phyloP scores from a whole-genome alignment of 2,888 invertebrate genomes.

The Tenthredo scrophulariae region DNA sequence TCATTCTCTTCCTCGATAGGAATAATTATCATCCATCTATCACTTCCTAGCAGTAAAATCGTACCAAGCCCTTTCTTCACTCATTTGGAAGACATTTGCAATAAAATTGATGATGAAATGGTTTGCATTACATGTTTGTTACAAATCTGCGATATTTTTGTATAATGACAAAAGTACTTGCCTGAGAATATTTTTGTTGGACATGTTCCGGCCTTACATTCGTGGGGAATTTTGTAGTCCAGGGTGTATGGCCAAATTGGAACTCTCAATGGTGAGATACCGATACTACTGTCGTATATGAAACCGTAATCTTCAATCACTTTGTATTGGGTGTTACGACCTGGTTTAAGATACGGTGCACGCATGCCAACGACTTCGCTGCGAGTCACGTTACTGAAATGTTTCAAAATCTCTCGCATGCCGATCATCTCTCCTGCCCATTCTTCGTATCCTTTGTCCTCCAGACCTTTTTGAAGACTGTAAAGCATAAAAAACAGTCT shows the following conservation, averaged over 20 bases:
- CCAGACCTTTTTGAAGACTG: slow-evolving; percentile 89
- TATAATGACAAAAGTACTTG: slow-evolving; percentile 66
- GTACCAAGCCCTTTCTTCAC: not conserved
- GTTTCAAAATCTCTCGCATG: slow-evolving; percentile 92
- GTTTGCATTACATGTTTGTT: not conserved
- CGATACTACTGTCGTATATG: slow-evolving; percentile 95
- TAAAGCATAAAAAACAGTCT: slow-evolving; percentile 57
- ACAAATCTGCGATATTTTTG: not conserved
- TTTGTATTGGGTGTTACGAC: slow-evolving; percentile 94
- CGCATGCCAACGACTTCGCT: slow-evolving; percentile 92
- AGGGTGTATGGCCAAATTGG: slow-evolving; percentile 97
- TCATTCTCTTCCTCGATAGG: not conserved
- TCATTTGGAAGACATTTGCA: slow-evolving; percentile 10
- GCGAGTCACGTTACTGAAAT: slow-evolving; percentile 90
- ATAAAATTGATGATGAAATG: not conserved
- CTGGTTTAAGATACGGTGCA: slow-evolving; percentile 95
- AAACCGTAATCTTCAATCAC: slow-evolving; percentile 95
- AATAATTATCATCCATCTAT: not conserved
- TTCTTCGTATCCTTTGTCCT: slow-evolving; percentile 94
- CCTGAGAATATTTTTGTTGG: slow-evolving; percentile 94
- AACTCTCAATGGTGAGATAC: slow-evolving; percentile 88
- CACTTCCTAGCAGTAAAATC: not conserved
- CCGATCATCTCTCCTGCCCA: slow-evolving; percentile 97
- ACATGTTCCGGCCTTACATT: slow-evolving; percentile 95
- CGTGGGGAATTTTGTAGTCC: slow-evolving; percentile 95